Evolutionary conservation across 64 coral and sea anemone genomes (phyloP).

Genomic region (Actinia equina): DNA sequence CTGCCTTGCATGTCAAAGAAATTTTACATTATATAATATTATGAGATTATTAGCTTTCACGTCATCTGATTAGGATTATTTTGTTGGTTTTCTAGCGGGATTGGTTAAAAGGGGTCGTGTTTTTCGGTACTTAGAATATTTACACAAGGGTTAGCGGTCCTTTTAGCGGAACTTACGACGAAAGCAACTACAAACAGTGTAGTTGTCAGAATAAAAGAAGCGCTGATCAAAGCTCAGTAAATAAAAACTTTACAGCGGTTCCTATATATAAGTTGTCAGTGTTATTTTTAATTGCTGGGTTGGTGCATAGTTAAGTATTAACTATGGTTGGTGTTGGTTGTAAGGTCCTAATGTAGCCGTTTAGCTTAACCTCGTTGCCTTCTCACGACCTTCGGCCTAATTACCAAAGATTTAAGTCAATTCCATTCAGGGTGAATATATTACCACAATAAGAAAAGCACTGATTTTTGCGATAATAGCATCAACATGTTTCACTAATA

Average conservation of each 20-base stretch:
- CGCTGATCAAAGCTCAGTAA: neutral
- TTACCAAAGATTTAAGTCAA: neutral
- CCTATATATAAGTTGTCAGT: neutral
- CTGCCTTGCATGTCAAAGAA: neutral
- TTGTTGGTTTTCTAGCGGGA: neutral
- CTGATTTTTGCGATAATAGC: neutral
- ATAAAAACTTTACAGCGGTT: neutral
- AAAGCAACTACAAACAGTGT: neutral
- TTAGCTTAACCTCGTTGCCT: conserved; percentile 6
- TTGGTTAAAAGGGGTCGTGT: conserved; percentile 5
- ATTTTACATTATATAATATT: neutral
- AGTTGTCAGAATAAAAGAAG: conserved; percentile 2
- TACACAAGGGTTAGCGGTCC: neutral
- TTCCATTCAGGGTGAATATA: neutral
- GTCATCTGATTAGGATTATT: neutral
- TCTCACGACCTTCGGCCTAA: neutral
- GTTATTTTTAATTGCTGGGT: neutral
- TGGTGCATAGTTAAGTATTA: too few species aligned
- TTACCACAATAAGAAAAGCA: neutral
- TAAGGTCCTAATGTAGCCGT: neutral
- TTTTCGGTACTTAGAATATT: conserved; percentile 4
- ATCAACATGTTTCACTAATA: neutral
- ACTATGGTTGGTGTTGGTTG: neutral
- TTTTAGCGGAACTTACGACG: neutral
- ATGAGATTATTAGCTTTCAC: neutral